A percentile compares a stretch with the other conserved stretches of the same genome.
phyloP scores from a whole-genome alignment of 2,113 vertebrate species.

The Neogobius melanostomus region DNA sequence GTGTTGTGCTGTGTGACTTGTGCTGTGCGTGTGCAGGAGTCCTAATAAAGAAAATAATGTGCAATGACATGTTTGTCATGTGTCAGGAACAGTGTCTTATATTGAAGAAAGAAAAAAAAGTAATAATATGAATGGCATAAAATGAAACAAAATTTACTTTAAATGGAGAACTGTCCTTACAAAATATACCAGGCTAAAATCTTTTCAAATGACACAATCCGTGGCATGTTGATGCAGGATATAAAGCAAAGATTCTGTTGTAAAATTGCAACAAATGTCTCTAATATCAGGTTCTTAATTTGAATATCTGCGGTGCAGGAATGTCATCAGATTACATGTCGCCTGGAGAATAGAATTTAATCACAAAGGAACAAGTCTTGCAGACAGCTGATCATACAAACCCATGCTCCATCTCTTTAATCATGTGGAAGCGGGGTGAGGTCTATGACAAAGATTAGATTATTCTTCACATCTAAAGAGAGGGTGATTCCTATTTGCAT shows the following conservation, averaged over 20 bases:
- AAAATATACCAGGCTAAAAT: not conserved
- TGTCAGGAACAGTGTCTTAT: too few species aligned
- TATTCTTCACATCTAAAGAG: constrained; percentile 26
- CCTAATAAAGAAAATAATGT: too few species aligned
- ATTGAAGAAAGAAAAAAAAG: too few species aligned
- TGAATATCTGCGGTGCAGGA: constrained; percentile 8
- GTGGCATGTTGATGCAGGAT: constrained; percentile 36
- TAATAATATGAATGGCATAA: too few species aligned
- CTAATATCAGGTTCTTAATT: constrained; percentile 18
- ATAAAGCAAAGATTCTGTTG: not conserved
- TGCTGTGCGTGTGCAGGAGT: too few species aligned
- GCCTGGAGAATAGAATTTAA: constrained; percentile 34
- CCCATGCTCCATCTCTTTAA: constrained; percentile 29
- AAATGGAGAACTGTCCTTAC: too few species aligned
- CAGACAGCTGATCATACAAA: constrained; percentile 25
- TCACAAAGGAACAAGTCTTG: constrained; percentile 36
- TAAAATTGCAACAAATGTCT: not conserved
- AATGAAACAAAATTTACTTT: too few species aligned
- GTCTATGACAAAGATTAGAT: constrained; percentile 35
- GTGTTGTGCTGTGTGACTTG: too few species aligned
- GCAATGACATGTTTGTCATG: too few species aligned
- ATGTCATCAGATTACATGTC: constrained; percentile 6
- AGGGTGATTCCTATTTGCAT: constrained; percentile 24
- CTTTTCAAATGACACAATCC: constrained; percentile 57
- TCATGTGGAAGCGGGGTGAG: constrained; percentile 28